Conservation (phyloP, 1,140 invertebrate species). For the Leptopilina clavipes region DNA sequence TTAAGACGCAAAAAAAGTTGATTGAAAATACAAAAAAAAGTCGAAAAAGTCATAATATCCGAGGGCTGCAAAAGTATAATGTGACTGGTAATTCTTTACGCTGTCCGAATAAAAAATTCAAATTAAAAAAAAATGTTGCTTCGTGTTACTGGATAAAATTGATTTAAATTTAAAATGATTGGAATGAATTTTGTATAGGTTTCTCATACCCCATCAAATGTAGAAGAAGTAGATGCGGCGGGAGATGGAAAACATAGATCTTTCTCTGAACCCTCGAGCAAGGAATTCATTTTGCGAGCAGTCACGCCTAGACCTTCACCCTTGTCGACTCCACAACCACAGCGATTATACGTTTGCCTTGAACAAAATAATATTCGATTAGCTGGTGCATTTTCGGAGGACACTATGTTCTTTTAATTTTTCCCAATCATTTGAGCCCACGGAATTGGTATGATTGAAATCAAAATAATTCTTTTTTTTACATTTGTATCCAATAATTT, state of each 20-base stretch:
- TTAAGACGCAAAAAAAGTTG: too few relatives aligned
- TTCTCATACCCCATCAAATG: conserved; percentile 63
- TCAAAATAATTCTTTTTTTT: not conserved
- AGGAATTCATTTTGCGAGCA: conserved; percentile 83
- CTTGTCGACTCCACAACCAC: conserved; percentile 78
- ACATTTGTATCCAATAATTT: too few relatives aligned
- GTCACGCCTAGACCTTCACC: conserved; percentile 78
- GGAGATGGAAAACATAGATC: conserved; percentile 58
- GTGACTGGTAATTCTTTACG: too few relatives aligned
- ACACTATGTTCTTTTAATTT: conserved; percentile 80
- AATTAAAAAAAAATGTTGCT: not conserved
- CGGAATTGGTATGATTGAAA: not conserved
- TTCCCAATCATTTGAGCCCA: not conserved
- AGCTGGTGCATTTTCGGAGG: conserved; percentile 83
- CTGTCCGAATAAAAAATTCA: not conserved
- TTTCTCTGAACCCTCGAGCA: conserved; percentile 77
- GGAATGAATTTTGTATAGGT: conserved; percentile 57
- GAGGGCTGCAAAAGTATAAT: too few relatives aligned
- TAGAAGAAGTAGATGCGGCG: conserved; percentile 46
- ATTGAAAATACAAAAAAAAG: too few relatives aligned
- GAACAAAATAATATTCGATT: conserved; percentile 80
- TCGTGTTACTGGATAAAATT: not conserved
- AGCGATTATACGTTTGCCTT: conserved; percentile 81
- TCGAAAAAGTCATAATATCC: too few relatives aligned
- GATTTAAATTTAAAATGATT: conserved; percentile 21